Base-by-base conservation (phyloP, 2,888 invertebrate genomes). In the Parasteatoda lunata region DNA sequence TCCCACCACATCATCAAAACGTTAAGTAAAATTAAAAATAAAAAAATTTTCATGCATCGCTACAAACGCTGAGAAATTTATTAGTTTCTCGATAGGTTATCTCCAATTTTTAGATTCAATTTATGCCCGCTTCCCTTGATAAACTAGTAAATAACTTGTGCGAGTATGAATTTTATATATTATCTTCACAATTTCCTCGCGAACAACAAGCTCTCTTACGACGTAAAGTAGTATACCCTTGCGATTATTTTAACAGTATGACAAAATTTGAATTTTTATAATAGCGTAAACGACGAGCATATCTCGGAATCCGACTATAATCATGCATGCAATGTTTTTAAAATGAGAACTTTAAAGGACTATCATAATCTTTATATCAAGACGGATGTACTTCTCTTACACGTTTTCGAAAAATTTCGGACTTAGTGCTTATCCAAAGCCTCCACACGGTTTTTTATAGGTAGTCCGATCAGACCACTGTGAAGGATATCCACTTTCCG, bases 391-490 rank as follows among this genome's bases (percentile, higher is more conserved):
- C 66, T 89, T 5, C 81, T 90, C 5, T 87, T 91, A 7, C 89
- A 89, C 70, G 89, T 90, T 0, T 90, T 91, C 85, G 89, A 91
- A 82, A 88, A 85, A 13, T 91, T 91, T 89, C 64, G 90, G 59
- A 73, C 77, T 7, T 73, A 89, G 8, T 89, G 89, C 45, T 45
- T 89, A 9, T 47, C 76, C n/a, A n/a, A n/a, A n/a, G n/a, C n/a
- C n/a, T n/a, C n/a, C n/a, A n/a, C n/a, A n/a, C n/a, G n/a, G n/a
- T n/a, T n/a, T n/a, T n/a, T n/a, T n/a, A n/a, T n/a, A n/a, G n/a
- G n/a, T n/a, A n/a, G n/a, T n/a, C n/a, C n/a, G n/a, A n/a, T n/a
- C n/a, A n/a, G n/a, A n/a, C n/a, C n/a, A n/a, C n/a, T n/a, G n/a
- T n/a, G n/a, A n/a, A n/a, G n/a, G n/a, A n/a, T n/a, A n/a, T n/a